Evolutionary conservation across 53 echinoderm and acorn worm species (phyloP), one percentile per base, ranked within the genome.

Genomic region (Mesocentrotus franciscanus): DNA sequence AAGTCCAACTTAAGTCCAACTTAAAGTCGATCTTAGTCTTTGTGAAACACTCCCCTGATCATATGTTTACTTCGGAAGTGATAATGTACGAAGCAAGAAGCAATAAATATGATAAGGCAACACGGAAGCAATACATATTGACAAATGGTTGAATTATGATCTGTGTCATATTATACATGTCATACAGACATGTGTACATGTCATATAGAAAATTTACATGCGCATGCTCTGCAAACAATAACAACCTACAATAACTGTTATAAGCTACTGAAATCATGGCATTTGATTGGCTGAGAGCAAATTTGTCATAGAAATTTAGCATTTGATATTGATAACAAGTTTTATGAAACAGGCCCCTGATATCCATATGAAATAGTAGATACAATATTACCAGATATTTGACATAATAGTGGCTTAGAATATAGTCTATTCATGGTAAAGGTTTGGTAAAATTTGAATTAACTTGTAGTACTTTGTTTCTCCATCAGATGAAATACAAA

Each of bases 81-180:
- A 78, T 34, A n/a, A 78, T 74, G 15, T 78, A 12, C 8, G 2
- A 84, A 84, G 84, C 55, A 42, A 49, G 55, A 42, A 22, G 22
- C 42, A 55, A 84, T 84, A 55, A 84, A 84, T 84, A 84, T 78
- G 11, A 15, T 84, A 84, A 84, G 84, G 84, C 84, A 84, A 20
- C 84, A 24, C 9, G 49, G 49, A 84, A 84, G 79, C 6, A 61
- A 61, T 7, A 49, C 6, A 61, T 17, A 74, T 24, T 3, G 42
- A 84, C 8, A 20, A 84, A 42, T 42, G 11, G 29, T 42, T 16
- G 8, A 84, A 84, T 20, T 84, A 66, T 66, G 66, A 20, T 22
- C 66, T 18, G 66, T 16, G 66, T 66, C 18, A 64, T 64, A 20
- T 66, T 2, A 39, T 1, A 39, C 39, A 39, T 39, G 66, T 66